A percentile compares a stretch with the other conserved stretches of the same genome.
Evolutionary conservation across 2,888 invertebrate genomes (phyloP).

Genomic region (Mythimna pallens): DNA sequence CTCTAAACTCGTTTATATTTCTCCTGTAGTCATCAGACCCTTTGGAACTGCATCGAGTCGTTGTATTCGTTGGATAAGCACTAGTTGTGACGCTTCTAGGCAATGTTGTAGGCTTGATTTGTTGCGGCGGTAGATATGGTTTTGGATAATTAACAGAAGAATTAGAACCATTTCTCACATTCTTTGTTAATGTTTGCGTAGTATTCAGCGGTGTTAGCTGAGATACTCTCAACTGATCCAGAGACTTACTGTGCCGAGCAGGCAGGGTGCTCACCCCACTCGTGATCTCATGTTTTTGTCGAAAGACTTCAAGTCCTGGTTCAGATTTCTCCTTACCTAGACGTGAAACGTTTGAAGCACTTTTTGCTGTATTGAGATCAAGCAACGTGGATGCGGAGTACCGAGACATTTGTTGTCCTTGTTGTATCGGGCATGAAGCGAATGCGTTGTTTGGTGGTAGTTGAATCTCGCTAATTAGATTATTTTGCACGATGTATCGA

Average conservation of each 20-base stretch:
- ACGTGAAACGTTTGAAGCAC: slow-evolving; percentile 74
- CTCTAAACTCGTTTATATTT: slow-evolving; percentile 92
- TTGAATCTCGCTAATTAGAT: slow-evolving; percentile 89
- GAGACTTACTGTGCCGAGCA: slow-evolving; percentile 95
- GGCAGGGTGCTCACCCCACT: slow-evolving; percentile 91
- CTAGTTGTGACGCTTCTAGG: slow-evolving; percentile 88
- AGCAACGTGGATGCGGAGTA: slow-evolving; percentile 91
- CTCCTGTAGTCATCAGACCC: slow-evolving; percentile 89
- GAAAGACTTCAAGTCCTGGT: slow-evolving; percentile 76
- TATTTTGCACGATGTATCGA: slow-evolving; percentile 89
- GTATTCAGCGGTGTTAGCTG: slow-evolving; percentile 82
- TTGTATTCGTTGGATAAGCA: slow-evolving; percentile 86
- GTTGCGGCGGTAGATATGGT: slow-evolving; percentile 83
- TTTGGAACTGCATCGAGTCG: slow-evolving; percentile 84
- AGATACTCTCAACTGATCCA: slow-evolving; percentile 94
- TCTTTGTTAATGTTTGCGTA: slow-evolving; percentile 80
- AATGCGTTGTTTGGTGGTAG: slow-evolving; percentile 85
- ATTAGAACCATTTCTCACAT: slow-evolving; percentile 82
- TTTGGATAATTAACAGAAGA: slow-evolving; percentile 87
- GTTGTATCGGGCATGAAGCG: slow-evolving; percentile 84
- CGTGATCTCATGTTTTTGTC: slow-evolving; percentile 83
- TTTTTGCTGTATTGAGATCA: slow-evolving; percentile 83
- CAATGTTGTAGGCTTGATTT: slow-evolving; percentile 87
- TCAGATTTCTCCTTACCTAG: slow-evolving; percentile 78
- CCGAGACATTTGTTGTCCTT: slow-evolving; percentile 88